phyloP scores from a whole-genome alignment of 2,888 invertebrate genomes.

The Drosophila mettleri region DNA sequence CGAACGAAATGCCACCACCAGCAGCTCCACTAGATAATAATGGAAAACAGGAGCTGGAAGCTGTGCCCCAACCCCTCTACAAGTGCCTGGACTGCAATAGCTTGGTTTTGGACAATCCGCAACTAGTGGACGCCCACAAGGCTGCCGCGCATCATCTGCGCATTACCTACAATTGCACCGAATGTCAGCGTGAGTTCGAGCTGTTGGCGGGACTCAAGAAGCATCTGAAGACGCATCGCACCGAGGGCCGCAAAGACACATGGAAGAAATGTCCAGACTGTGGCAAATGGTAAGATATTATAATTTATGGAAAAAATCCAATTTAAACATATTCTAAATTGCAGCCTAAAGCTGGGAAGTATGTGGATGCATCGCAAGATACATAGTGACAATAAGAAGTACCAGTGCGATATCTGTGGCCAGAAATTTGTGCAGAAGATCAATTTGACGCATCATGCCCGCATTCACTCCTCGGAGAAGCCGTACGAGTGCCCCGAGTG shows the following conservation, averaged over 20 bases:
- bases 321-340: neutral
- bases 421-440: slow-evolving; percentile 85
- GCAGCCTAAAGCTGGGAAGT: slow-evolving; percentile 84
- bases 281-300: slow-evolving; percentile 83
- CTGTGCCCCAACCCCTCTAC: slow-evolving; percentile 67
- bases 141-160: slow-evolving; percentile 79
- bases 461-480: slow-evolving; percentile 84
- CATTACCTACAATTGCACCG: slow-evolving; percentile 78
- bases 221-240: slow-evolving; percentile 83
- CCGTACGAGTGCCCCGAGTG: slow-evolving; percentile 84
- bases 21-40: slow-evolving; percentile 29
- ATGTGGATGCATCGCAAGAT: slow-evolving; percentile 85
- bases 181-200: slow-evolving; percentile 83
- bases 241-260: slow-evolving; percentile 81
- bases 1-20: slow-evolving; percentile 66
- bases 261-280: slow-evolving; percentile 85
- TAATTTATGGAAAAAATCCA: neutral
- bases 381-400: slow-evolving; percentile 84
- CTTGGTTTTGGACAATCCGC: slow-evolving; percentile 68
- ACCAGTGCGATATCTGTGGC: slow-evolving; percentile 85
- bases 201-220: slow-evolving; percentile 81
- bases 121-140: slow-evolving; percentile 76
- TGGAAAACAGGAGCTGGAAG: slow-evolving; percentile 50
- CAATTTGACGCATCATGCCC: slow-evolving; percentile 84
- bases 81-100: slow-evolving; percentile 83